Percentiles rank a stretch among this genome's conserved stretches.
Conservation (phyloP, 2,797 vertebrate genomes). For the Cuniculus paca region DNA sequence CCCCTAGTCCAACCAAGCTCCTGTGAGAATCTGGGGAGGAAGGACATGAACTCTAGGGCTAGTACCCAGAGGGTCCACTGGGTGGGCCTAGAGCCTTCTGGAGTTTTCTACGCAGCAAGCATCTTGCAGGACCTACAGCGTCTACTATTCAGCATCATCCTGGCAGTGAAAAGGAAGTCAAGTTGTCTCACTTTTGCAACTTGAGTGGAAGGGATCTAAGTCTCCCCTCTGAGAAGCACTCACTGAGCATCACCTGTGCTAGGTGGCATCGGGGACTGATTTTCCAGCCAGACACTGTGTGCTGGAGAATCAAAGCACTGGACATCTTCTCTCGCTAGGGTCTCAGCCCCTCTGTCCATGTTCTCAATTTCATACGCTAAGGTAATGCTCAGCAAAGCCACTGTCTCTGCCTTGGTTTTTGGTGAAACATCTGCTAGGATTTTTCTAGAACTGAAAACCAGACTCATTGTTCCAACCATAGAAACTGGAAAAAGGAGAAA, state of each 20-base stretch:
- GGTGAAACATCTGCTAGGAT: background rate
- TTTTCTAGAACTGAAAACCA: conserved; percentile 13
- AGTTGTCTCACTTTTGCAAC: background rate
- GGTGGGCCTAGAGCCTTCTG: background rate
- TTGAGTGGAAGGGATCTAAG: background rate
- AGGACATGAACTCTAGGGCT: background rate
- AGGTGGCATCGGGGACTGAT: background rate
- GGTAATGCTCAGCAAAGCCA: background rate
- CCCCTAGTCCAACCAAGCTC: background rate
- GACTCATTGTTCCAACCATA: background rate
- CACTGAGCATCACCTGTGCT: background rate
- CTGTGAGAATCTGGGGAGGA: background rate
- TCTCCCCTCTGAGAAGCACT: background rate
- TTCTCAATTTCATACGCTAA: background rate
- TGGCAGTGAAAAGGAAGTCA: background rate
- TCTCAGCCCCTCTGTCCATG: no score
- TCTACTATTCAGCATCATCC: fast-evolving
- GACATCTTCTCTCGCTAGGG: fast-evolving
- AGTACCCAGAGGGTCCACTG: background rate
- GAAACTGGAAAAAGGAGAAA: background rate
- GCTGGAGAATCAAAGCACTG: background rate
- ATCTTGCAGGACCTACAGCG: background rate
- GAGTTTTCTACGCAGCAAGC: background rate
- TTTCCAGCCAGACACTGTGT: background rate
- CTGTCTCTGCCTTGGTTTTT: background rate